Evolutionary conservation across 2,113 vertebrate species (phyloP).

Genomic region (Recurvirostra avosetta): DNA sequence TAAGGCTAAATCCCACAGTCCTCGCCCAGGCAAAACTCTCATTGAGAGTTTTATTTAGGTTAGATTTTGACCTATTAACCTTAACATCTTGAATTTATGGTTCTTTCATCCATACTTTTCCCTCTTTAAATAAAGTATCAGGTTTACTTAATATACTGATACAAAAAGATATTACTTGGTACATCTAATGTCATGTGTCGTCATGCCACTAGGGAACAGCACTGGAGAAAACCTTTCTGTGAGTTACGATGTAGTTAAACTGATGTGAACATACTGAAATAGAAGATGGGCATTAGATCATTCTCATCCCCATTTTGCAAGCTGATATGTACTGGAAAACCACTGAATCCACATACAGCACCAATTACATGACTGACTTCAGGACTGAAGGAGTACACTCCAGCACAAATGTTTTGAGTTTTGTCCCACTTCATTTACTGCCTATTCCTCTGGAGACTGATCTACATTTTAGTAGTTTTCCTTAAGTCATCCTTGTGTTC

Average conservation of each 20-base stretch:
- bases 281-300: background rate
- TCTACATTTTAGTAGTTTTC: background rate
- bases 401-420: background rate
- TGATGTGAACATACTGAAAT: background rate
- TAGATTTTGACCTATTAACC: conserved; percentile 49
- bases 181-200: background rate
- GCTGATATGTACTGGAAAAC: background rate
- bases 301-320: background rate
- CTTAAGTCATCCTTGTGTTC: background rate
- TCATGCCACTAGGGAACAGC: background rate
- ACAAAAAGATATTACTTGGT: background rate
- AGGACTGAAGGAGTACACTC: background rate
- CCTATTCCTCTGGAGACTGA: background rate
- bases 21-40: conserved; percentile 10
- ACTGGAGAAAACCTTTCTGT: background rate
- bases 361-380: background rate
- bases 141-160: background rate
- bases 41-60: conserved; percentile 39
- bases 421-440: background rate
- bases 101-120: background rate
- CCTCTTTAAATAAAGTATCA: background rate
- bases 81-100: conserved; percentile 13
- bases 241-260: background rate
- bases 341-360: background rate
- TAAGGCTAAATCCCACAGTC: conserved; percentile 40